Evolutionary conservation across 2,113 vertebrate species (phyloP), one percentile per base, ranked within the genome.

Genomic region (Malaclemys terrapin): DNA sequence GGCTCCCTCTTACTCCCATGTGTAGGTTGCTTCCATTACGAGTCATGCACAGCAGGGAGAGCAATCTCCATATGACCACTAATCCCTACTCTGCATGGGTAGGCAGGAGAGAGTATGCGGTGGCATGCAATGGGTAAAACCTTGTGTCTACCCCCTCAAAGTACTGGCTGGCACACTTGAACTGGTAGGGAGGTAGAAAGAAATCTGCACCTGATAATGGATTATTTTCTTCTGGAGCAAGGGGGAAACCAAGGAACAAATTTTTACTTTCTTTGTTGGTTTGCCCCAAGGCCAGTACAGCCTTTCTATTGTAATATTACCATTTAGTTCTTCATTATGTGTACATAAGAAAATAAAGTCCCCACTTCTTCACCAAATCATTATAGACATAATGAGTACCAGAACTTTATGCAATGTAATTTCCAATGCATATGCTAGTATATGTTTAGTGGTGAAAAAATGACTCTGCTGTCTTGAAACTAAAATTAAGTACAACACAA

Each of bases 251-350:
- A 6, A 53, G 75, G 53, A 89, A 83, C 50, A 10, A 89, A 65
- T 47, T 75, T 35, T 13, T 25, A n/a, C 6, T 87, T 0, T 0
- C 8, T n/a, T 84, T 76, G 84, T 49, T 25, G 3, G 3, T 76
- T 13, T 87, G 2, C 82, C 10, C 45, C 62, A 24, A 5, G 3
- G 1, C 49, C 5, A 0, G 50, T 31, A 49, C 93, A 91, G 31
- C 38, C 80, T 85, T 69, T 4, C 0, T 52, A 84, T 85, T 79
- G 87, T 11, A 31, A 3, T 91, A 91, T 95, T 89, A 1, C 0
- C 78, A 2, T 12, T 45, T 78, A 78, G 42, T 59, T 29, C 75
- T 93, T 76, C 53, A 69, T 50, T 62, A 10, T 84, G n/a, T 69
- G 19, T n/a, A 4, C 9, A 29, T 89, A 13, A 35, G 56, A 88